phyloP scores from a whole-genome alignment of 2,797 vertebrate genomes.

The Podarcis lilfordi region DNA sequence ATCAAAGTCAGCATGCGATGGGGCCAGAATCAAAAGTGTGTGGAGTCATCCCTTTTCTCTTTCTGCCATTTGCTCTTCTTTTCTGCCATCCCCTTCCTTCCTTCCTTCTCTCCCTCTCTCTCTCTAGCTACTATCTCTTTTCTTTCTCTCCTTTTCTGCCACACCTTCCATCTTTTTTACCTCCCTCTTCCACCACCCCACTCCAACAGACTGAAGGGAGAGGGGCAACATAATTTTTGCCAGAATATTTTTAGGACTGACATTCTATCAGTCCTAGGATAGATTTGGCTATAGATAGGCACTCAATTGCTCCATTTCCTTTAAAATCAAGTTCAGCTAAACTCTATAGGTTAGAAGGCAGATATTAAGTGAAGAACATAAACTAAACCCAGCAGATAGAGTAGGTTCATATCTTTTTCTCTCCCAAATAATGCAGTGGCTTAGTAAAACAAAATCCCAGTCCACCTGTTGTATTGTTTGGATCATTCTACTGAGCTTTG shows the following conservation, averaged over 20 bases:
- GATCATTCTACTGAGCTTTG: background rate
- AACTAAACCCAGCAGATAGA: background rate
- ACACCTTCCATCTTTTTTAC: too few species aligned
- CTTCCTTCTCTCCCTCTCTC: too few species aligned
- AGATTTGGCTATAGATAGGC: background rate
- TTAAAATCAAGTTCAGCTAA: constrained; percentile 35
- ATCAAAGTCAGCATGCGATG: too few species aligned
- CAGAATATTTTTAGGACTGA: background rate
- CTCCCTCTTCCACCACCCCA: too few species aligned
- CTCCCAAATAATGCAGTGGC: background rate
- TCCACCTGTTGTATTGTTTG: background rate
- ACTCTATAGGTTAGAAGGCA: constrained; percentile 3
- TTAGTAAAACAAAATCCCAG: background rate
- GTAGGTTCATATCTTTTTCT: background rate
- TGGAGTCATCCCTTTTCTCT: too few species aligned
- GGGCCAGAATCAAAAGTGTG: too few species aligned
- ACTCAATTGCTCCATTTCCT: background rate
- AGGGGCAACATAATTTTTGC: too few species aligned
- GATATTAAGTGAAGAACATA: constrained; percentile 2
- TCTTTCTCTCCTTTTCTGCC: too few species aligned
- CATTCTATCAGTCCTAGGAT: background rate
- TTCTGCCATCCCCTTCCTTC: too few species aligned
- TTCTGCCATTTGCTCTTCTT: too few species aligned
- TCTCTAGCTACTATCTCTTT: too few species aligned
- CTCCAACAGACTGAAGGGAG: too few species aligned